Evolutionary conservation across 2,888 invertebrate species (phyloP).

Genomic region (Hipparchia sbordonii): DNA sequence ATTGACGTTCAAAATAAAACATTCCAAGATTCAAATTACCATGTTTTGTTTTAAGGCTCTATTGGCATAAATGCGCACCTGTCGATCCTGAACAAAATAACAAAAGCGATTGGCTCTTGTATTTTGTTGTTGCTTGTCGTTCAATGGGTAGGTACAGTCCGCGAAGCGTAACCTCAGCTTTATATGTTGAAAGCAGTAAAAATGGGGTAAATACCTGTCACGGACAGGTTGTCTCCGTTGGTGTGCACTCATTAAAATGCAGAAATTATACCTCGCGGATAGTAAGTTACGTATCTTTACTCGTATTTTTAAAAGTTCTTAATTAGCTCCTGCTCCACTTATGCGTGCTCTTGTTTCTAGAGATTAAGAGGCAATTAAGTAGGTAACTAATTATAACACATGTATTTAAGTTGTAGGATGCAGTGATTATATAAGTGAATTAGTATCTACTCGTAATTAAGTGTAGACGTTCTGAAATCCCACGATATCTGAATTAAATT

Average conservation of each 20-base stretch:
- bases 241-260: no score
- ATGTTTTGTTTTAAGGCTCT: slow-evolving; percentile 38
- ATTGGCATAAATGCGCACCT: slow-evolving; percentile 9
- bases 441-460: slow-evolving; percentile 1
- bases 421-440: not conserved
- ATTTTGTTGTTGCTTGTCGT: not conserved
- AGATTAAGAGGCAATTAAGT: not conserved
- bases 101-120: not conserved
- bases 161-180: no score
- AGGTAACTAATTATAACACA: no score
- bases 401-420: no score
- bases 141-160: not conserved
- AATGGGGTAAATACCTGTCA: no score
- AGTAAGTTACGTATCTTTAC: no score
- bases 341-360: not conserved
- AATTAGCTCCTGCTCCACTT: not conserved
- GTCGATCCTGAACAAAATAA: slow-evolving; percentile 12
- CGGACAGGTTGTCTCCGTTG: no score
- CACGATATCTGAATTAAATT: slow-evolving; percentile 21
- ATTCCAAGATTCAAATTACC: slow-evolving; percentile 69
- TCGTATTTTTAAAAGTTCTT: no score
- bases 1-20: slow-evolving; percentile 76
- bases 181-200: no score
- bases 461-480: slow-evolving; percentile 5
- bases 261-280: no score